phyloP scores from a whole-genome alignment of 23 tunicate species.

The Trididemnum nubilum region DNA sequence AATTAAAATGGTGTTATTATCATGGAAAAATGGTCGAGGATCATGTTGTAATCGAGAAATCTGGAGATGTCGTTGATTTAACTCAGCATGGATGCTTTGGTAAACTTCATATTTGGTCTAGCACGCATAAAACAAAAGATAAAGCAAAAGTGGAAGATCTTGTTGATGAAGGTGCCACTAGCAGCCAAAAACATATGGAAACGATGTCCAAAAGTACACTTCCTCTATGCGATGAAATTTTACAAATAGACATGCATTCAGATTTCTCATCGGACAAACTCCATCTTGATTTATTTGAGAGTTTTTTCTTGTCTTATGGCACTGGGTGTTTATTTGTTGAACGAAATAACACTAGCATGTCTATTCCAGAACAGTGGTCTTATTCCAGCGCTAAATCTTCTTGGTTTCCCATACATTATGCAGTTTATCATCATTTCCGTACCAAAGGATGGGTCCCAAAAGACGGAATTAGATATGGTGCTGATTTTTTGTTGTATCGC shows the following conservation, averaged over 20 bases:
- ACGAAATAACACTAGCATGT: background rate
- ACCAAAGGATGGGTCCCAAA: conserved; percentile 90
- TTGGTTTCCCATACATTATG: conserved; percentile 48
- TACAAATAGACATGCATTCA: background rate
- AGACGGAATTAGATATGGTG: conserved; percentile 75
- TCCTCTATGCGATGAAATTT: background rate
- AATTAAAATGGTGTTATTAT: conserved; percentile 33
- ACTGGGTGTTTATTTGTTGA: conserved; percentile 74
- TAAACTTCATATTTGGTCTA: background rate
- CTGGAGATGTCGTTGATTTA: conserved; percentile 31
- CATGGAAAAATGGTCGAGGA: conserved; percentile 25
- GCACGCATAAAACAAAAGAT: background rate
- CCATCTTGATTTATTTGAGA: conserved; percentile 59
- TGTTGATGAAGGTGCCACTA: too few species aligned
- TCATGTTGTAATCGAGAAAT: conserved; percentile 10
- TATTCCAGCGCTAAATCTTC: conserved; percentile 23
- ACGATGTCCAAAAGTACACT: too few species aligned
- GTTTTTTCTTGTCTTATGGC: conserved; percentile 76
- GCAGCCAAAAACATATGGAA: too few species aligned
- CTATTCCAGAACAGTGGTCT: conserved; percentile 66
- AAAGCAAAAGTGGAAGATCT: background rate
- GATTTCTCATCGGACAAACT: background rate
- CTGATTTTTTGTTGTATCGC: conserved; percentile 60
- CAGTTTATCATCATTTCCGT: conserved; percentile 80
- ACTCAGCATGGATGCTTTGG: conserved; percentile 44